A percentile compares a stretch with the other conserved stretches of the same genome.
These are phyloP conservation scores for Drosophila kikkawai DNA, from an alignment of 1,140 invertebrate genomes.

Conservation along the genomic window DNA sequence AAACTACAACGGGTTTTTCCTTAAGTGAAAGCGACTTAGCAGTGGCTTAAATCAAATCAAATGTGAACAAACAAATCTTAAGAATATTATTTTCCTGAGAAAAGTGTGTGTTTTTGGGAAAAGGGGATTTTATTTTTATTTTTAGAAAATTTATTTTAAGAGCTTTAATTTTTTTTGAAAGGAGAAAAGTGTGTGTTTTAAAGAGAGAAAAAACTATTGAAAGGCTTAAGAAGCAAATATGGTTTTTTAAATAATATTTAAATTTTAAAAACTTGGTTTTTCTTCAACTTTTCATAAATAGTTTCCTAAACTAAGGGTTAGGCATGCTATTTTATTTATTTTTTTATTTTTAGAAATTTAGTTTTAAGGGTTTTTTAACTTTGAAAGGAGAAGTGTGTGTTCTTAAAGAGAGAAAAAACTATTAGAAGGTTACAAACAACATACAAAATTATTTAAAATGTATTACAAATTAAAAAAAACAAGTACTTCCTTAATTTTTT, in stretches of 20 bases:
- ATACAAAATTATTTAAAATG: not conserved
- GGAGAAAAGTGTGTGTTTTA: no score
- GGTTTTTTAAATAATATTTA: not conserved
- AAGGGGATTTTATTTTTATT: not conserved
- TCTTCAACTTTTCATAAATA: not conserved
- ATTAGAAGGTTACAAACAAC: no score
- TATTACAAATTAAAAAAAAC: no score
- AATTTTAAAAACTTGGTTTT: no score
- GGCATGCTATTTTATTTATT: not conserved
- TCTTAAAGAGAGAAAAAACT: no score
- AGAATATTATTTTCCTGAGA: not conserved
- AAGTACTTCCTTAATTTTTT: accelerated
- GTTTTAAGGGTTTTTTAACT: no score
- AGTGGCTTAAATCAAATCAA: not conserved
- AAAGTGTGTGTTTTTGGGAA: not conserved
- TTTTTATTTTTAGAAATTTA: no score
- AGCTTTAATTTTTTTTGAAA: not conserved
- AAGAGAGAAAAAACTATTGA: not conserved
- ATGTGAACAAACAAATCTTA: not conserved
- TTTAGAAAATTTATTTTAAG: not conserved
- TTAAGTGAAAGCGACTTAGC: not conserved
- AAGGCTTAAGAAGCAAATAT: not conserved
- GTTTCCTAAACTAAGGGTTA: not conserved
- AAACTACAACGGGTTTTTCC: conserved; percentile 7
- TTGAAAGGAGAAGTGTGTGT: no score